Conservation (phyloP, 1,140 invertebrate species). For the Papilio aristodemus region DNA sequence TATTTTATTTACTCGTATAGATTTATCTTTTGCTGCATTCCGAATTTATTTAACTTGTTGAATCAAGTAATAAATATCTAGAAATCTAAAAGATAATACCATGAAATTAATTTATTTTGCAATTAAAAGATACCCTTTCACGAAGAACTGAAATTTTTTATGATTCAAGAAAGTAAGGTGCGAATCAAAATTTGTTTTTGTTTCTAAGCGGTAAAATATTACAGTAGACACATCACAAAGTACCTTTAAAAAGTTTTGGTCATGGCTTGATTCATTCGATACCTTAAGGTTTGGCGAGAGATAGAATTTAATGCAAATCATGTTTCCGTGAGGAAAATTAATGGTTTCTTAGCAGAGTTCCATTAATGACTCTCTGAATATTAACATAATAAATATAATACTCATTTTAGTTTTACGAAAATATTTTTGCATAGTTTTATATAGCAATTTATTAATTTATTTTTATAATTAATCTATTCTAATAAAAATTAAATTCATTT, state of each 20-base stretch:
- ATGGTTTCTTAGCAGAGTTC: conserved; percentile 55
- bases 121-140: background rate
- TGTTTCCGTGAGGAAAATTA: conserved; percentile 60
- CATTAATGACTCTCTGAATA: conserved; percentile 44
- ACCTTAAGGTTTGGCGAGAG: conserved; percentile 43
- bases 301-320: conserved; percentile 54
- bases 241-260: conserved; percentile 26
- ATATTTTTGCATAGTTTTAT: conserved; percentile 1
- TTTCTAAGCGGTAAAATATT: background rate
- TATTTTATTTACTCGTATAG: too few species aligned
- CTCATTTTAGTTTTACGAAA: conserved; percentile 1
- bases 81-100: too few species aligned
- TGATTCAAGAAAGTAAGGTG: background rate
- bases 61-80: too few species aligned
- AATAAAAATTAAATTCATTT: background rate
- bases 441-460: background rate
- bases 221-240: background rate
- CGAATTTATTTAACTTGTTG: too few species aligned
- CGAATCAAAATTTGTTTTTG: background rate
- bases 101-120: too few species aligned
- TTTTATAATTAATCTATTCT: background rate
- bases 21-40: too few species aligned
- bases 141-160: background rate
- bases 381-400: background rate
- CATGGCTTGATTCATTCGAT: conserved; percentile 58